Conservation (phyloP, 2,888 invertebrate species). For the Dascillus cervinus region DNA sequence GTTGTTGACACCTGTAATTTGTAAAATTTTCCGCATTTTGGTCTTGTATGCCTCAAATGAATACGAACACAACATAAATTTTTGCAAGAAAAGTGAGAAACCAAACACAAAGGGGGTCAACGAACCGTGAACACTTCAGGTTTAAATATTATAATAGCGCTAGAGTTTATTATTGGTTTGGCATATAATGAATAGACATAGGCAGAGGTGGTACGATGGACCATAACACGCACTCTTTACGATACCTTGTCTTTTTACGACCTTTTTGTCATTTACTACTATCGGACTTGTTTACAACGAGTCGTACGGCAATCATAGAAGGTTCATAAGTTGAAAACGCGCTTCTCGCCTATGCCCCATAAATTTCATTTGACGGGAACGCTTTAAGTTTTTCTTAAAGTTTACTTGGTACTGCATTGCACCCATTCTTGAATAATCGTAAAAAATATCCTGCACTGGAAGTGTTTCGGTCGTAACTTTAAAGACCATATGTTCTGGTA, state of each 20-base stretch:
- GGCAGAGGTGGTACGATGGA: slow-evolving; percentile 17
- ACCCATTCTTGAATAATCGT: too few relatives aligned
- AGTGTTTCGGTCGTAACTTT: slow-evolving; percentile 10
- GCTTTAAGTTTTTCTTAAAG: slow-evolving; percentile 9
- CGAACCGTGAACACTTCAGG: too few relatives aligned
- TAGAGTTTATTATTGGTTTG: too few relatives aligned
- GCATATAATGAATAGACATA: slow-evolving; percentile 15
- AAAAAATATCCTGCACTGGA: slow-evolving; percentile 9
- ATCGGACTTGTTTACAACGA: slow-evolving; percentile 18
- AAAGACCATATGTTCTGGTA: slow-evolving; percentile 8
- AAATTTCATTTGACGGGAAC: slow-evolving; percentile 11
- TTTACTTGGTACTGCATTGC: too few relatives aligned
- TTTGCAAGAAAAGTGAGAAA: too few relatives aligned
- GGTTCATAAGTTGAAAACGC: slow-evolving; percentile 14
- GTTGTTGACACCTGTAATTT: too few relatives aligned
- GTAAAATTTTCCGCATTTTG: too few relatives aligned
- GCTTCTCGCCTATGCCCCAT: slow-evolving; percentile 13
- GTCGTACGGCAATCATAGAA: slow-evolving; percentile 17
- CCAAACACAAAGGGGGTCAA: too few relatives aligned
- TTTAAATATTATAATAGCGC: too few relatives aligned
- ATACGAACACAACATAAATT: too few relatives aligned
- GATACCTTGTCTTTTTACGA: slow-evolving; percentile 14
- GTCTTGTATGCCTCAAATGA: too few relatives aligned
- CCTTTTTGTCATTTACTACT: slow-evolving; percentile 20
- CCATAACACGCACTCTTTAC: slow-evolving; percentile 19